Evolutionary conservation across 37 sponge, comb jelly and placozoan genomes (phyloP).

Genomic region (Oopsacas minuta): DNA sequence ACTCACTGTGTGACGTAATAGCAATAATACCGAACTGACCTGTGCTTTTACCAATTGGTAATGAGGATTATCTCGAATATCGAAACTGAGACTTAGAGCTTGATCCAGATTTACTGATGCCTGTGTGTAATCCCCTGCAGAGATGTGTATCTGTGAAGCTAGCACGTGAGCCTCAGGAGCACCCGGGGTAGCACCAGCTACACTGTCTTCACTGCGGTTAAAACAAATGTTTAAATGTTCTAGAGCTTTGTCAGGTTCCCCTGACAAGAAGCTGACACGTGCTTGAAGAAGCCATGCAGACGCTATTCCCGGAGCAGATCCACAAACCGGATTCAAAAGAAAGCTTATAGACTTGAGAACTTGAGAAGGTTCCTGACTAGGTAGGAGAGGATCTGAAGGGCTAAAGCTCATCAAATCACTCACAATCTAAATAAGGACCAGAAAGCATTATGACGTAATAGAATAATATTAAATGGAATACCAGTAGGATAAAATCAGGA

Average conservation of each 20-base stretch:
- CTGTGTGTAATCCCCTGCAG: conserved; percentile 36
- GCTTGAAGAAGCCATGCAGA: conserved; percentile 44
- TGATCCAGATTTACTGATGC: conserved; percentile 12
- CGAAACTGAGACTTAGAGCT: conserved; percentile 10
- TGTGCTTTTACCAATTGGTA: conserved; percentile 49
- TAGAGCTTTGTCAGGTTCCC: conserved; percentile 26
- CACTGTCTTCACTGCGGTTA: background rate
- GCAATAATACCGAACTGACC: too few species aligned
- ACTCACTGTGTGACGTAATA: too few species aligned
- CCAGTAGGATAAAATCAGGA: conserved; percentile 56
- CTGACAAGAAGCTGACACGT: conserved; percentile 74
- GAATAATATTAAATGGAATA: conserved; percentile 46
- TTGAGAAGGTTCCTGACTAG: conserved; percentile 5
- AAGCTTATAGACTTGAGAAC: conserved; percentile 32
- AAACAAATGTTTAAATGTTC: background rate
- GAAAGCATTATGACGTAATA: conserved; percentile 27
- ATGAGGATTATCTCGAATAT: conserved; percentile 41
- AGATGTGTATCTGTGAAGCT: conserved; percentile 51
- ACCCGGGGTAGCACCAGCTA: conserved; percentile 1
- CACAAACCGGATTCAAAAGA: conserved; percentile 48
- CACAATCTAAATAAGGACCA: background rate
- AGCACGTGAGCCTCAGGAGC: conserved; percentile 64
- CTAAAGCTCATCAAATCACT: conserved; percentile 23
- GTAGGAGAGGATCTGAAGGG: conserved; percentile 31
- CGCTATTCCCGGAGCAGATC: conserved; percentile 57